These are phyloP conservation scores for Acanthopleura granulata DNA, from an alignment of 2,888 invertebrate species.

Conservation along the genomic window DNA sequence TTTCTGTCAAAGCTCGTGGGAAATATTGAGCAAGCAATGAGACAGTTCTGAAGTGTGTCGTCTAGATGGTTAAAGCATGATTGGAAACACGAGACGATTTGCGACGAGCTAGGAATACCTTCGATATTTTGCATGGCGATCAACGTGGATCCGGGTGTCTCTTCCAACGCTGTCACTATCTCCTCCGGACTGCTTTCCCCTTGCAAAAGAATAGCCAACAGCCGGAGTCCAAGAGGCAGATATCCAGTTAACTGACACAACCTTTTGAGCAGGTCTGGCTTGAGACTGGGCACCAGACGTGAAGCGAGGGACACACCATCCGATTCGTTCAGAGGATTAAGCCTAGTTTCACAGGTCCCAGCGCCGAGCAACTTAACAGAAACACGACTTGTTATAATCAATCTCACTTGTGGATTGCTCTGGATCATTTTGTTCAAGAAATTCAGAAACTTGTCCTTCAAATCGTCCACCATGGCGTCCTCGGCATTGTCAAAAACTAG, in stretches of 20 bases:
- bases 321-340: not conserved
- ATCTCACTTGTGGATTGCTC: not conserved
- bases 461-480: not conserved
- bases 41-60: not conserved
- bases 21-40: not conserved
- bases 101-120: not conserved
- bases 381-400: not conserved
- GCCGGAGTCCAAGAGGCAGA: not conserved
- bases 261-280: not conserved
- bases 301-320: not conserved
- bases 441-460: not conserved
- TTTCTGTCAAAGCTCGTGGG: conserved; percentile 5
- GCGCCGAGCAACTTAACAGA: not conserved
- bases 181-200: not conserved
- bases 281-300: not conserved
- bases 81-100: not conserved
- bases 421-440: not conserved
- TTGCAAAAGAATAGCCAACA: not conserved
- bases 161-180: not conserved
- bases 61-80: not conserved
- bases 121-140: not conserved
- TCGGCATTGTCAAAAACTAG: conserved; percentile 2
- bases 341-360: not conserved
- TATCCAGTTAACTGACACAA: not conserved
- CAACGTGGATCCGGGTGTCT: not conserved